Conservation (phyloP, 1,140 invertebrate species). For the Hylaeus volcanicus region DNA sequence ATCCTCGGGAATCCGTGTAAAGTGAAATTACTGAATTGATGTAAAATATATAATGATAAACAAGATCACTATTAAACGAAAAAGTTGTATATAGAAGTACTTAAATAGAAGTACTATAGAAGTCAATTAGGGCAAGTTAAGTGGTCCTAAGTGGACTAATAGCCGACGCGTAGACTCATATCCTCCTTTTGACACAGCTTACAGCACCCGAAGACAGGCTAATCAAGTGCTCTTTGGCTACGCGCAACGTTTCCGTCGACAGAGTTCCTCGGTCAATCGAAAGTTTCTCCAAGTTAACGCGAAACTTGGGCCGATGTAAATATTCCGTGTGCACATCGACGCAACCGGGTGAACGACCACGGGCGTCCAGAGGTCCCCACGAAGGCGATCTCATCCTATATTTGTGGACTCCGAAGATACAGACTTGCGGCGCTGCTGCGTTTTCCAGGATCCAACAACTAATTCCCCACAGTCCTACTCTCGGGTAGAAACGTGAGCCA, state of each 20-base stretch:
- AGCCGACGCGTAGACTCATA: background rate
- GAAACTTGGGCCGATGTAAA: constrained; percentile 26
- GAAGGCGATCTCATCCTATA: constrained; percentile 7
- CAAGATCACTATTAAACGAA: too few species aligned
- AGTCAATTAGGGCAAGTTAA: too few species aligned
- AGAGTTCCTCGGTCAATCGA: constrained; percentile 38
- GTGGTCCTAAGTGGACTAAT: too few species aligned
- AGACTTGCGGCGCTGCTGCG: constrained; percentile 10
- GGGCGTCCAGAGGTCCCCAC: background rate
- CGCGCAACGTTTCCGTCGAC: background rate
- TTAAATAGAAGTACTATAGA: too few species aligned
- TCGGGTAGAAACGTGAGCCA: constrained; percentile 26
- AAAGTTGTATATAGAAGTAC: too few species aligned
- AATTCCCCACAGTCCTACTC: constrained; percentile 51
- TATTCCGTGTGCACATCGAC: constrained; percentile 14
- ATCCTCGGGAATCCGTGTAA: too few species aligned
- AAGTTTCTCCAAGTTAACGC: constrained; percentile 26
- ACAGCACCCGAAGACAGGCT: background rate
- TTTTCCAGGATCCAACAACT: constrained; percentile 35
- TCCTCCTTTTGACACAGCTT: background rate
- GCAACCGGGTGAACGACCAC: background rate
- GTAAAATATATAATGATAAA: too few species aligned
- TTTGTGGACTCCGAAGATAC: constrained; percentile 28
- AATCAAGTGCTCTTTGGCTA: constrained; percentile 20
- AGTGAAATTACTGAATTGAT: too few species aligned